Percentiles rank a stretch among this genome's conserved stretches.
These are phyloP conservation scores for Pyrrhosoma nymphula DNA, from an alignment of 2,888 invertebrate genomes.

Conservation along the genomic window DNA sequence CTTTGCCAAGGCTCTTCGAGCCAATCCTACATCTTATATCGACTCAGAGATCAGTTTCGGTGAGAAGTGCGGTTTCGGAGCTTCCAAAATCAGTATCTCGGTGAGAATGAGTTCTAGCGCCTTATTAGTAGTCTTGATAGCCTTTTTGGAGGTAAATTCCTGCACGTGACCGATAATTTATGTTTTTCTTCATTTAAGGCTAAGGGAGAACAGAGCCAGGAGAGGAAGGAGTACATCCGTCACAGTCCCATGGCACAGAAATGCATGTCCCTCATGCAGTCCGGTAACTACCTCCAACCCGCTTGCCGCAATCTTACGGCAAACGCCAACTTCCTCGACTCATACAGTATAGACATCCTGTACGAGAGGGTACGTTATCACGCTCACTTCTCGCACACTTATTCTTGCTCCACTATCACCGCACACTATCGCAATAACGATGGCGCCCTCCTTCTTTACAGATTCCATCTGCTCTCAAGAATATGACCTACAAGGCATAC, in stretches of 20 bases:
- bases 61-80: conserved; percentile 76
- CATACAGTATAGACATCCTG: conserved; percentile 78
- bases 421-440: background rate
- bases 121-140: background rate
- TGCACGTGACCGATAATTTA: background rate
- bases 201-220: conserved; percentile 77
- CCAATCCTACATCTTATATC: conserved; percentile 79
- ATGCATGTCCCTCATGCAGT: conserved; percentile 80
- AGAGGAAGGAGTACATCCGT: conserved; percentile 79
- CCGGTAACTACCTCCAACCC: conserved; percentile 81
- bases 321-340: conserved; percentile 80
- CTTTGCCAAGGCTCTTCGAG: conserved; percentile 80
- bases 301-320: conserved; percentile 82
- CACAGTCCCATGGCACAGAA: conserved; percentile 78
- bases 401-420: background rate
- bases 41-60: conserved; percentile 79
- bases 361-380: conserved; percentile 79
- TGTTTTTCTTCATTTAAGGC: background rate
- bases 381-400: background rate
- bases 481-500: conserved; percentile 79
- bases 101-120: background rate
- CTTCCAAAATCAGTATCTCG: conserved; percentile 49
- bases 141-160: background rate
- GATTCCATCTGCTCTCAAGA: conserved; percentile 78
- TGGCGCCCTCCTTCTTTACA: conserved; percentile 15